Conservation (phyloP, 2,888 invertebrate genomes). For the Phragmatobia fuliginosa region DNA sequence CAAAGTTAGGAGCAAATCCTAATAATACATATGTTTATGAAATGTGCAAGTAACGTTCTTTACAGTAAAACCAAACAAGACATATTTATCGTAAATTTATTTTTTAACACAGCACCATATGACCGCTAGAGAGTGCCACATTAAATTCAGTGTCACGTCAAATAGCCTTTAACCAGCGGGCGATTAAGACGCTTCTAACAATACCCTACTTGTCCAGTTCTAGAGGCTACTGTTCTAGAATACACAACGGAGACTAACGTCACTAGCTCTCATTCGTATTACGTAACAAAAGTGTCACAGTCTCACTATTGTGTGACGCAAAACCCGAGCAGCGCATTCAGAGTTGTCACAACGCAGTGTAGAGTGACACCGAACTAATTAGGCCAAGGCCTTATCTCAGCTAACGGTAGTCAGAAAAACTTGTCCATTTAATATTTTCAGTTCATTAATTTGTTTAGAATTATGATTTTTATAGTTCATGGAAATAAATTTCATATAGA, state of each 20-base stretch:
- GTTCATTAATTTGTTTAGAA: conserved; percentile 4
- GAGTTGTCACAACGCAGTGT: conserved; percentile 37
- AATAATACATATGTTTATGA: too few relatives aligned
- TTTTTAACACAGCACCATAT: too few relatives aligned
- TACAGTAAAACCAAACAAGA: too few relatives aligned
- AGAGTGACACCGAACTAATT: conserved; percentile 51
- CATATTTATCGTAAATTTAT: too few relatives aligned
- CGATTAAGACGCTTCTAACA: too few relatives aligned
- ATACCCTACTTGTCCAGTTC: too few relatives aligned
- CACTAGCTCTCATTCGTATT: conserved; percentile 28
- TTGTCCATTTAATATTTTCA: conserved; percentile 25
- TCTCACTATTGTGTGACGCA: conserved; percentile 37
- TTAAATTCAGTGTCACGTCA: too few relatives aligned
- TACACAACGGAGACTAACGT: conserved; percentile 19
- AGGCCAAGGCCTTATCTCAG: conserved; percentile 50
- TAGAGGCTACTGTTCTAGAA: conserved; percentile 22
- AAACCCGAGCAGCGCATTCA: conserved; percentile 45
- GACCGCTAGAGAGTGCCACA: too few relatives aligned
- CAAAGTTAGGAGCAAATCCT: too few relatives aligned
- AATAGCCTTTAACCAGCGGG: too few relatives aligned
- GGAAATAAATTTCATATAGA: neutral
- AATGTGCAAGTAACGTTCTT: too few relatives aligned
- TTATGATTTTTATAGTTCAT: conserved; percentile 13
- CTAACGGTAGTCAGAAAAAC: conserved; percentile 31
- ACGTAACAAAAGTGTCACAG: conserved; percentile 28